These are phyloP conservation scores for Palythoa grandis DNA, from an alignment of 92 coral and sea anemone species.

Conservation along the genomic window DNA sequence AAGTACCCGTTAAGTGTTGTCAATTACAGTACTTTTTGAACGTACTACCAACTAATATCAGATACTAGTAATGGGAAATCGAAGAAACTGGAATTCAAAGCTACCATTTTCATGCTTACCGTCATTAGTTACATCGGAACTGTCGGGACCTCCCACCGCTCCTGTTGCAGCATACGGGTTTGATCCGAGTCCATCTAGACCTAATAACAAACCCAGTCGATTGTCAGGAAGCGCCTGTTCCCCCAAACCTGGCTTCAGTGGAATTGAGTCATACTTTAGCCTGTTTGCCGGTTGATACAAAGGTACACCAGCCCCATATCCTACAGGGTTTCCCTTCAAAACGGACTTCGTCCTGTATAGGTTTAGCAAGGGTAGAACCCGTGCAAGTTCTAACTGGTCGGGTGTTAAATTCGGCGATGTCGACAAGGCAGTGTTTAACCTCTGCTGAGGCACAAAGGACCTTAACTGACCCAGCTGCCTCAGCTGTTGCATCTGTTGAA, in stretches of 20 bases:
- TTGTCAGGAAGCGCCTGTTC: conserved; percentile 53
- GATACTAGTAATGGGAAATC: neutral
- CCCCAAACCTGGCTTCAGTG: conserved; percentile 63
- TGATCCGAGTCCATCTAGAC: neutral
- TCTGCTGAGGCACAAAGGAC: conserved; percentile 52
- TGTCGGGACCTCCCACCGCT: neutral
- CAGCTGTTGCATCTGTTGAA: conserved; percentile 41
- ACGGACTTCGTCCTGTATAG: conserved; percentile 55
- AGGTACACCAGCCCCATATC: conserved; percentile 55
- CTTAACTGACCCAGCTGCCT: conserved; percentile 70
- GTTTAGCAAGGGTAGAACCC: conserved; percentile 66
- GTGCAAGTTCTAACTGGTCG: conserved; percentile 69
- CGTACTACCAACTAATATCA: neutral
- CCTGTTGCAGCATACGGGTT: conserved; percentile 17
- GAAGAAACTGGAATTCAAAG: neutral
- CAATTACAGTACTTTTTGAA: neutral
- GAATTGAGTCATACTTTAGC: conserved; percentile 81
- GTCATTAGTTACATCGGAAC: conserved; percentile 4
- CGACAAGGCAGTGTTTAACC: conserved; percentile 51
- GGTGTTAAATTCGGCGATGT: conserved; percentile 63
- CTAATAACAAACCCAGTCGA: conserved; percentile 42
- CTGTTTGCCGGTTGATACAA: conserved; percentile 55
- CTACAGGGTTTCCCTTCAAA: conserved; percentile 33
- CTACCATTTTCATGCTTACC: neutral
- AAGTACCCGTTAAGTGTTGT: neutral